Evolutionary conservation across 1,140 invertebrate species (phyloP).

Genomic region (Cyrtorhinus lividipennis): DNA sequence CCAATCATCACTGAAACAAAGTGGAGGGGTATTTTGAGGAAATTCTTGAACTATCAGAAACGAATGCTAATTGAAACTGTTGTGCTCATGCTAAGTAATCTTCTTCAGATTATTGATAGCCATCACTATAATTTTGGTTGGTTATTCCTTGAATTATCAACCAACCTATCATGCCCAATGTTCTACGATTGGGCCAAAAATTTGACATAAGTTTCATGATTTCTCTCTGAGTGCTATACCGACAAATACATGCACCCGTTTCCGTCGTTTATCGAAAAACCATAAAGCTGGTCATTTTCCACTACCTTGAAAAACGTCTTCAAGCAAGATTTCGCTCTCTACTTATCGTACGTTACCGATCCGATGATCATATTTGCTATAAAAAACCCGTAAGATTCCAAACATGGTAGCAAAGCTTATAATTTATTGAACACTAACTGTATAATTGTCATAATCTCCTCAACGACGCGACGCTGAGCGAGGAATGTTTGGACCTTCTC

Average conservation of each 20-base stretch:
- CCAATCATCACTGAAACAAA: constrained; percentile 3
- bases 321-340: neutral
- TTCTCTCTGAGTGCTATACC: too few relatives aligned
- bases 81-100: neutral
- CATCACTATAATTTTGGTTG: neutral
- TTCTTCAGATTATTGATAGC: neutral
- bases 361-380: neutral
- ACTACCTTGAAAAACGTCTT: neutral
- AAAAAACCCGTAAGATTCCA: neutral
- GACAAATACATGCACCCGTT: too few relatives aligned
- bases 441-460: constrained; percentile 30
- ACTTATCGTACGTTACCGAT: neutral
- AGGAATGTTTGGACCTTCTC: constrained; percentile 50
- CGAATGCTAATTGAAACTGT: neutral
- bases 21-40: neutral
- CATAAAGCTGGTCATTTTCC: neutral
- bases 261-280: neutral
- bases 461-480: constrained; percentile 40
- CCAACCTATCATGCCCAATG: neutral
- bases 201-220: too few relatives aligned
- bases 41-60: too few relatives aligned
- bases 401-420: neutral
- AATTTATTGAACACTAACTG: neutral
- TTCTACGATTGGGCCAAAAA: neutral
- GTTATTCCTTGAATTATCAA: neutral